Base-by-base conservation (phyloP, 2,888 invertebrate genomes). In the Leucophenga maculata region DNA sequence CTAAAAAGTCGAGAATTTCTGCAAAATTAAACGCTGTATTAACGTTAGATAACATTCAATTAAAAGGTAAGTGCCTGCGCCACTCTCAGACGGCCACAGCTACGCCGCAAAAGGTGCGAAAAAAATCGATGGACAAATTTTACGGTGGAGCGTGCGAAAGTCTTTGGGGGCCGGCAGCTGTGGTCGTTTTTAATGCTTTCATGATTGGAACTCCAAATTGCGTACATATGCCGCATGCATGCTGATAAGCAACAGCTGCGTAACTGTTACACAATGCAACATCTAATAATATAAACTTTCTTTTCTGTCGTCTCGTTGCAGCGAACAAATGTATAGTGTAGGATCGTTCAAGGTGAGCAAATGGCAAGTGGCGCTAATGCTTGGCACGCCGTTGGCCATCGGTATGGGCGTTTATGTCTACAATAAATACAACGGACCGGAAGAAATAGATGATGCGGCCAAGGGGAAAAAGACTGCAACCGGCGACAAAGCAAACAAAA, bases 311-410 rank as follows among this genome's bases (percentile, higher is more conserved):
- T n/a, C n/a, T 55, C 67, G 39, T 57, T 68, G 54, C 57, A 70
- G 65, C 55, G 69, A 68, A 65, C 26, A 54, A 31, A 62, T 50
- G 32, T 22, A 68, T 64, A 86, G 83, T 70, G 71, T 86, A 66
- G 80, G 83, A 57, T 82, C 84, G 14, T 69, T 87, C 14, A 84
- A 84, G 67, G 71, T 87, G 6, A 80, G 93, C 78, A 95, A 94
- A 91, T 96, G 96, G 95, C 95, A 96, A 90, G 90, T 96, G 83
- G 96, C 95, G 72, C 90, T 96, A 74, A 92, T 94, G 72, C 91
- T 96, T 75, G 95, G 96, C 78, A 93, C 95, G 75, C 95, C 95
- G 82, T 91, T 96, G 78, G 95, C 94, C 71, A 90, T 95, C 69
- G 96, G 96, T 70, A 89, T 96, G 85, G 95, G 95, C 84, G 92